Conservation (phyloP, 2,797 vertebrate species). For the Lepilemur septentrionalis region DNA sequence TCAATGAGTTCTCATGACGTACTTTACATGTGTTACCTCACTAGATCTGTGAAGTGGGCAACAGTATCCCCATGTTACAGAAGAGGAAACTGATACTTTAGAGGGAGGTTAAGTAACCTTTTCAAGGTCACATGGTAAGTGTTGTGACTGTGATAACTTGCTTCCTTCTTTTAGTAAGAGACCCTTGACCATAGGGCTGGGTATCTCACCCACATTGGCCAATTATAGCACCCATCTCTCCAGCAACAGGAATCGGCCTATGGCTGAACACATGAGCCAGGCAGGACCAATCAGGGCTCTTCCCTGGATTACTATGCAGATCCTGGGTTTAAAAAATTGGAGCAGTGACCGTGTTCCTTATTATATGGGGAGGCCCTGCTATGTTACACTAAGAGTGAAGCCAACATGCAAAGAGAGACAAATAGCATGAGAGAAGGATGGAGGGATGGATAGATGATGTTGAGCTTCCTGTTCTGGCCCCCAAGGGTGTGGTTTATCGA, state of each 20-base stretch:
- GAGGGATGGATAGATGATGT: background rate
- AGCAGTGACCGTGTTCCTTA: background rate
- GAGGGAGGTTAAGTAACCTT: background rate
- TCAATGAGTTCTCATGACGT: background rate
- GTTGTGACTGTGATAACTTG: background rate
- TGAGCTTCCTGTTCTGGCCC: background rate
- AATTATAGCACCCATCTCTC: background rate
- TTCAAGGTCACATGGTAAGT: background rate
- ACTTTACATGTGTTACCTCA: background rate
- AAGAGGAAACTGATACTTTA: background rate
- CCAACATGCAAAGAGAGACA: background rate
- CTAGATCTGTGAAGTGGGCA: background rate
- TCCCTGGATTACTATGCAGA: background rate
- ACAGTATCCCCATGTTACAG: background rate
- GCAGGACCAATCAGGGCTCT: background rate
- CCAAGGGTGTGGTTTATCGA: background rate
- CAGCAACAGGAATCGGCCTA: background rate
- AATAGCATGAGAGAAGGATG: background rate
- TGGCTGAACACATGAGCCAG: background rate
- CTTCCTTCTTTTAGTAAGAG: background rate
- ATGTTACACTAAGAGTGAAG: background rate
- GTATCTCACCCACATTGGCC: background rate
- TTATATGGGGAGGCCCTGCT: background rate
- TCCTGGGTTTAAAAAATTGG: background rate
- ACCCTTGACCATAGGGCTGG: background rate